phyloP scores from a whole-genome alignment of 2,113 vertebrate species.

The Marcusenius ussheri region DNA sequence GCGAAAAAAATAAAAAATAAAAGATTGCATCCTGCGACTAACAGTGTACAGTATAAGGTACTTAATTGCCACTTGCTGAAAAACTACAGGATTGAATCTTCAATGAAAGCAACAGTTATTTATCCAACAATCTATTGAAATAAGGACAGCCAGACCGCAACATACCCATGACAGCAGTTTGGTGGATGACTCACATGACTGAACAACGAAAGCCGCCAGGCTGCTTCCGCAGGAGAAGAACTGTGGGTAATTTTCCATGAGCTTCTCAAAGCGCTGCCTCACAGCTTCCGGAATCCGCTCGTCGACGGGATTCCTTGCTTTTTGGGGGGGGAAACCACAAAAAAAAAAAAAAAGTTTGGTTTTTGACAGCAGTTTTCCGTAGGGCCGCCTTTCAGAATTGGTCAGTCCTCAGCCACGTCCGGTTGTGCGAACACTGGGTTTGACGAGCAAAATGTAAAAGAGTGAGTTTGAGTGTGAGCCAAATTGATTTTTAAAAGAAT shows the following conservation, averaged over 20 bases:
- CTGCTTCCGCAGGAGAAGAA: constrained; percentile 72
- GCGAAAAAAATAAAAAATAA: background rate
- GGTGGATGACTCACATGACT: constrained; percentile 64
- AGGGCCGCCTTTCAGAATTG: background rate
- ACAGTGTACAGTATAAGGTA: background rate
- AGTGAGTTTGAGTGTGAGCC: background rate
- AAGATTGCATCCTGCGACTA: background rate
- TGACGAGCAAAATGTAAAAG: background rate
- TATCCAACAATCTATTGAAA: background rate
- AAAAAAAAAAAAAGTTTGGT: background rate
- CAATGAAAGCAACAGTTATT: background rate
- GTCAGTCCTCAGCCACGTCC: background rate
- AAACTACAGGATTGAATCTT: background rate
- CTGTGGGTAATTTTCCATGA: constrained; percentile 60
- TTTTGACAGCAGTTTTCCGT: background rate
- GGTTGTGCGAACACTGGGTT: background rate
- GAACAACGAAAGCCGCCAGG: constrained; percentile 79
- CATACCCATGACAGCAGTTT: background rate
- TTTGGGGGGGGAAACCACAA: background rate
- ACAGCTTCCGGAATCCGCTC: constrained; percentile 61
- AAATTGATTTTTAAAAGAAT: background rate
- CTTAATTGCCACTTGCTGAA: background rate
- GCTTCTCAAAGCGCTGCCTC: constrained; percentile 60
- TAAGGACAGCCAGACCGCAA: background rate
- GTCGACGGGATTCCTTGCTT: constrained; percentile 59